Conservation (phyloP, 2,797 vertebrate species). For the Acanthornis magna region DNA sequence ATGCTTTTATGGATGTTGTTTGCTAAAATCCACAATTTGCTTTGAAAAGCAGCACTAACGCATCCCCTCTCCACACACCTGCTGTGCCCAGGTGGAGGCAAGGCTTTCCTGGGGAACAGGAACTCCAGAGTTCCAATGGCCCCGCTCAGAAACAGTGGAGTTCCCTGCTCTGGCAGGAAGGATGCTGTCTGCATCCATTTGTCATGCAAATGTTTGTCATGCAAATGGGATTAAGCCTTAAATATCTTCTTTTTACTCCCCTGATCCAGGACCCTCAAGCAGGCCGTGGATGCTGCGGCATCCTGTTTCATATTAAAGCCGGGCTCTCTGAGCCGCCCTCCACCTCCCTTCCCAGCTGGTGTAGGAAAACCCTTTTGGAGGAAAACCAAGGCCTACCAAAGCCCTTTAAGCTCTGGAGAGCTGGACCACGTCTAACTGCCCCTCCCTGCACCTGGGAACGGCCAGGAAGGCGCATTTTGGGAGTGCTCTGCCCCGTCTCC, state of each 20-base stretch:
- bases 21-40: background rate
- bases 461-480: background rate
- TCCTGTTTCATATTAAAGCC: accelerated
- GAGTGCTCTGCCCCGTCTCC: background rate
- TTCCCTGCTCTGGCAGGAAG: background rate
- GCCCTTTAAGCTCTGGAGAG: background rate
- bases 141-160: background rate
- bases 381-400: background rate
- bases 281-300: background rate
- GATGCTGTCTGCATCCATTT: background rate
- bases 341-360: background rate
- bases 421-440: background rate
- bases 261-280: background rate
- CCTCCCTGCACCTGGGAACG: background rate
- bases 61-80: background rate
- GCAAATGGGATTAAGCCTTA: background rate
- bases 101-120: background rate
- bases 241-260: background rate
- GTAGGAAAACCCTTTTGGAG: background rate
- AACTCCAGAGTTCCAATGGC: accelerated
- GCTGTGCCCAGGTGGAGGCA: background rate
- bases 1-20: background rate
- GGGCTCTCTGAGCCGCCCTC: accelerated
- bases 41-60: background rate
- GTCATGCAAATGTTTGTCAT: accelerated